Base-by-base conservation (phyloP, 2,888 invertebrate species). In the Argyresthia goedartella region DNA sequence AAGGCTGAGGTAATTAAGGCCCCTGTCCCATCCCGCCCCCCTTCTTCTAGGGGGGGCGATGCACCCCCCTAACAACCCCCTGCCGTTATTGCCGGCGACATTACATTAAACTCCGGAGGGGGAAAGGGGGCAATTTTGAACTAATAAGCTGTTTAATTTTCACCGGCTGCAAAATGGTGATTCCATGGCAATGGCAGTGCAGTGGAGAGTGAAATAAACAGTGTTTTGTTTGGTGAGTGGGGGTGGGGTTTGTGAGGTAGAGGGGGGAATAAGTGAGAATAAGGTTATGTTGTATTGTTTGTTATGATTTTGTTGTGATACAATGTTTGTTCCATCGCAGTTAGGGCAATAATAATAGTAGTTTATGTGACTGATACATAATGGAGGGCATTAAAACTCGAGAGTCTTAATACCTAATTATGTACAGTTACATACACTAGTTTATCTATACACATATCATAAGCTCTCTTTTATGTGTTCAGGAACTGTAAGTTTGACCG, bases 1-100 rank as follows among this genome's bases (percentile, higher is more conserved):
- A 90, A 90, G 90, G 89, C 89, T 85, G 88, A 88, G 89, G 90
- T 90, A 90, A 91, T 90, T 91, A 90, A 82, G 80, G 72, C 78
- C 79, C 67, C 71, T 67, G 73, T 71, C 61, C 61, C 65, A 71
- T 70, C 67, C 66, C 64, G 63, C 59, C 73, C 72, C 63, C 66
- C 58, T 53, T 60, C 65, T 69, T 33, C 34, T 47, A 13, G 15
- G 14, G 25, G n/a, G 10, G 10, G 39, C 60, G 60, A 55, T 60
- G 61, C 58, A 55, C 65, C 60, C 54, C 61, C 61, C 64, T 69
- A 69, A 67, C 65, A 64, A 64, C 59, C 73, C 72, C 62, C 66
- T 59, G 53, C 65, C 71, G 73, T 77, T 76, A 77, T 73, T 73
- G 67, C 72, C 61, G 69, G 73, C 66, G 80, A 81, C 81, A 81